A percentile compares a stretch with the other conserved stretches of the same genome.
Conservation (phyloP, 2,113 vertebrate genomes). For the Actenoides lindsayi region DNA sequence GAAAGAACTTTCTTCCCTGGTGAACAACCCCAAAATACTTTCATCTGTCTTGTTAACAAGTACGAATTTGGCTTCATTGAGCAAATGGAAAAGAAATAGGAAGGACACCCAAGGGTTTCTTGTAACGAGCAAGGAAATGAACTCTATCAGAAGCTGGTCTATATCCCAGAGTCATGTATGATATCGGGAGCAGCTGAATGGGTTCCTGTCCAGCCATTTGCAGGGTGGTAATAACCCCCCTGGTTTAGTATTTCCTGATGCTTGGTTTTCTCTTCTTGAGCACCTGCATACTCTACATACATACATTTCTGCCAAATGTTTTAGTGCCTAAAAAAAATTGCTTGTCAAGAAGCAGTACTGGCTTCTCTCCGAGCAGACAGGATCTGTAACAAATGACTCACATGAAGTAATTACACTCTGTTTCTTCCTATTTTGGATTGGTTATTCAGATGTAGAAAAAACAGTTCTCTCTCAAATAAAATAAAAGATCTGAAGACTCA, state of each 20-base stretch:
- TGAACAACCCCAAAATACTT: neutral
- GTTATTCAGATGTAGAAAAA: conserved; percentile 46
- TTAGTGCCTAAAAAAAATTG: neutral
- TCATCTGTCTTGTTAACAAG: neutral
- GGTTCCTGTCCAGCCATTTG: neutral
- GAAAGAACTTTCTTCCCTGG: neutral
- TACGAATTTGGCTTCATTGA: neutral
- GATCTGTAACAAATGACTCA: conserved; percentile 50
- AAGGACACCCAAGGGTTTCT: neutral
- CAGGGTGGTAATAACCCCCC: neutral
- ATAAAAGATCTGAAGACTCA: neutral
- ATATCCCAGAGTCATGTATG: neutral
- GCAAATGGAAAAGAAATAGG: neutral
- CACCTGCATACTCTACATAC: neutral
- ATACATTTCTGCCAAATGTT: neutral
- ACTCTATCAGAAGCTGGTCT: neutral
- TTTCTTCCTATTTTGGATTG: conserved; percentile 43
- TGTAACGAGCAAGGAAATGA: neutral
- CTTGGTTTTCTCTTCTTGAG: neutral
- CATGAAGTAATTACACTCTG: conserved; percentile 38
- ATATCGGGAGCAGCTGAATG: neutral
- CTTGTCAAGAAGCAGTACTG: neutral
- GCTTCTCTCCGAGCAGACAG: neutral
- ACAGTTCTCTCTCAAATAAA: neutral
- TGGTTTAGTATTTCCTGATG: neutral